Evolutionary conservation across 2,113 vertebrate species (phyloP), one percentile per base, ranked within the genome.

Genomic region (Notothenia rossii): DNA sequence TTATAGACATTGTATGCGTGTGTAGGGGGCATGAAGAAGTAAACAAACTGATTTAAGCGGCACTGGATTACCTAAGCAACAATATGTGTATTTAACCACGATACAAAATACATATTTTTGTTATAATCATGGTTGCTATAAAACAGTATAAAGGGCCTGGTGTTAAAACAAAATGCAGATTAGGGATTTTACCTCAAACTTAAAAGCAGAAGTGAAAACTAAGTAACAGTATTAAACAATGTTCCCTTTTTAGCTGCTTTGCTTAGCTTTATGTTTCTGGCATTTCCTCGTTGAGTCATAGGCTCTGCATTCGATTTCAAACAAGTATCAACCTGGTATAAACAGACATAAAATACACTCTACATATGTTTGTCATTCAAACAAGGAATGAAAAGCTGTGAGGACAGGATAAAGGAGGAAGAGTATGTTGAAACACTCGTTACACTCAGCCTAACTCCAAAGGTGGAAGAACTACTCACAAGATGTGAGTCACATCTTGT

Each of bases 181-280:
- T 1, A 63, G 56, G 69, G 59, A 62, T n/a, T 71, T 66, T 54
- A 53, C 50, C 45, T 0, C 0, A 4, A 15, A 43, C 10, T 14
- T 12, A n/a, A 87, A 80, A 40, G 17, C n/a, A 80, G 74, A 81
- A 85, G 54, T 59, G 36, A 72, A 62, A 81, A 49, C 25, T 7
- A 53, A 10, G 55, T 4, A 62, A 67, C 0, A 25, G 11, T 1
- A 12, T 15, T n/a, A 3, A 33, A 3, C 3, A 20, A 1, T 33
- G 18, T 18, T 72, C 15, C 13, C 15, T n/a, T 0, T 0, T 50
- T 36, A 10, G 22, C 13, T 43, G 22, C 40, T 48, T n/a, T 62
- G 14, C 64, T 49, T 59, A 33, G 11, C 4, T 5, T 4, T 5
- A 6, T 7, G 1, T n/a, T 46, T 48, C 17, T 49, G 58, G 45